Percentiles rank a stretch among this genome's conserved stretches.
Conservation (phyloP, 2,113 vertebrate genomes). For the Octodon degus region DNA sequence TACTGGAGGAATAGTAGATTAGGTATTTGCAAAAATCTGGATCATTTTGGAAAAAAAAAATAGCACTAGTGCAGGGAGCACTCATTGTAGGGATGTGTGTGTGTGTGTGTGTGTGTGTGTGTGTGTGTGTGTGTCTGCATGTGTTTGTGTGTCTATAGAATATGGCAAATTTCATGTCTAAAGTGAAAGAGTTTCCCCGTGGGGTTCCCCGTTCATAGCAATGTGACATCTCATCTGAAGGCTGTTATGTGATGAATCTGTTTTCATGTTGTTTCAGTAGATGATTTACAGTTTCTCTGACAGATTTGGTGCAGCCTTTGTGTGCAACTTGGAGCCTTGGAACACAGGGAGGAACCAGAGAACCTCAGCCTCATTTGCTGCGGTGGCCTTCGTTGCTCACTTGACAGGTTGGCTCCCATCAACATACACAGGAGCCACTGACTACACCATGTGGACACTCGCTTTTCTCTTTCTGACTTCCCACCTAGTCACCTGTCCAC, state of each 20-base stretch:
- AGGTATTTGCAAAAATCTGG: constrained; percentile 31
- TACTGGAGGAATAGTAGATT: neutral
- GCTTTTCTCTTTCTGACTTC: neutral
- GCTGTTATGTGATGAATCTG: neutral
- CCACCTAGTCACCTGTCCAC: neutral
- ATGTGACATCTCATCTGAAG: constrained; percentile 39
- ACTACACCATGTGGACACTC: neutral
- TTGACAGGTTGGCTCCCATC: neutral
- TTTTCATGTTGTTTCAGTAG: constrained; percentile 63
- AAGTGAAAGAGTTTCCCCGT: constrained; percentile 65
- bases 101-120: neutral
- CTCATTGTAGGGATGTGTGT: neutral
- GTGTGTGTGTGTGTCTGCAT: neutral
- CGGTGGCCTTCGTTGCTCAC: neutral
- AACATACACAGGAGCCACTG: neutral
- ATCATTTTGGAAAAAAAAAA: constrained; percentile 11
- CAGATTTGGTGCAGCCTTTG: constrained; percentile 56
- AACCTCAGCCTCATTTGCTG: neutral
- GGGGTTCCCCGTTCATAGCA: neutral
- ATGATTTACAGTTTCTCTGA: constrained; percentile 67
- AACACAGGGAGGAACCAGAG: neutral
- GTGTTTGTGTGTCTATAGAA: constrained; percentile 55
- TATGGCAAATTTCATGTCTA: constrained; percentile 50
- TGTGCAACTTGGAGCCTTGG: neutral
- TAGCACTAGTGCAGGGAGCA: neutral